phyloP scores from a whole-genome alignment of 2,113 vertebrate genomes.

The Vireo altiloquus region DNA sequence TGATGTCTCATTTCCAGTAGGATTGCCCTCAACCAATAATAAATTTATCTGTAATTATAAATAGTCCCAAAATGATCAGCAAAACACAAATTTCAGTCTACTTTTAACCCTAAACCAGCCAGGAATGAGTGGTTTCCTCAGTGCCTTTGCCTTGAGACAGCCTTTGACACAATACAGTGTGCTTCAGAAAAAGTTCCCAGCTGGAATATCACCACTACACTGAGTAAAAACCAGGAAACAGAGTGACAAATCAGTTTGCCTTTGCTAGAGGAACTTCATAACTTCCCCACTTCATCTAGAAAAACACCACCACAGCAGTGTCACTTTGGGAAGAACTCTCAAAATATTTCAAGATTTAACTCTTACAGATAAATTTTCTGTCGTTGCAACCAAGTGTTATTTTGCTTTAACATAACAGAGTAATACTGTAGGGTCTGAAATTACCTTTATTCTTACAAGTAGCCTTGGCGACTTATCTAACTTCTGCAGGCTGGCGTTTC shows the following conservation, averaged over 20 bases:
- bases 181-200: neutral
- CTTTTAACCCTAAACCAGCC: neutral
- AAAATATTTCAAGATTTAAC: neutral
- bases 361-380: neutral
- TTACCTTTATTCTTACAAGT: neutral
- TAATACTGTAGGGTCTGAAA: neutral
- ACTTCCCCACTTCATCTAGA: neutral
- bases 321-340: neutral
- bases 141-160: neutral
- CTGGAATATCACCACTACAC: neutral
- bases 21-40: neutral
- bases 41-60: neutral
- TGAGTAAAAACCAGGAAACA: neutral
- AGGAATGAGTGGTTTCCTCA: neutral
- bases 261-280: neutral
- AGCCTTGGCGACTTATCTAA: neutral
- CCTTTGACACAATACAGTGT: accelerated
- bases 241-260: neutral
- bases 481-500: neutral
- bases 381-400: neutral
- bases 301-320: neutral
- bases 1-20: neutral
- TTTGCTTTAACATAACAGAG: neutral
- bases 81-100: neutral
- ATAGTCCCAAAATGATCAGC: neutral